These are phyloP conservation scores for Enteromius radiatus DNA, from an alignment of 2,797 vertebrate genomes.

Conservation along the genomic window DNA sequence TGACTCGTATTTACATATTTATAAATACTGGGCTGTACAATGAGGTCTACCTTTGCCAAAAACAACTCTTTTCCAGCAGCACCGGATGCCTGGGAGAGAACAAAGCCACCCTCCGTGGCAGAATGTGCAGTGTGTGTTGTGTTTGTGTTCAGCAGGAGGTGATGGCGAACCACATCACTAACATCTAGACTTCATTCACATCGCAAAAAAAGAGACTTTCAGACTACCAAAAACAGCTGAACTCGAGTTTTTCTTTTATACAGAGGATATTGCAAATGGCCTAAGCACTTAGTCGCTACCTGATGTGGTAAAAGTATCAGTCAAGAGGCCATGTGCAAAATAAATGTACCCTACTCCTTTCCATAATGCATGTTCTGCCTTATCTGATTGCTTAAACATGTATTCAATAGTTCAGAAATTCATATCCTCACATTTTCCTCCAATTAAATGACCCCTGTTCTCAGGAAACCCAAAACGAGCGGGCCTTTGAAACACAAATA, in stretches of 20 bases:
- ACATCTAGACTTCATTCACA: conserved; percentile 52
- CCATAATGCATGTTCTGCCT: conserved; percentile 12
- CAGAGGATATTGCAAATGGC: conserved; percentile 20
- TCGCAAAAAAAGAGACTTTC: conserved; percentile 38
- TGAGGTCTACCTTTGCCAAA: conserved; percentile 78
- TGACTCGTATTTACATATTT: conserved; percentile 83
- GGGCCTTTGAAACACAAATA: conserved; percentile 42
- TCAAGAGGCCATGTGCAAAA: conserved; percentile 26
- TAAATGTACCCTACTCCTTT: conserved; percentile 35
- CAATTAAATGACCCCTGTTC: conserved; percentile 31
- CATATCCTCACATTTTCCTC: conserved; percentile 31
- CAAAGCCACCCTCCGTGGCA: conserved; percentile 72
- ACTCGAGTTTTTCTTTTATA: conserved; percentile 8
- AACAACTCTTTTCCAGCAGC: conserved; percentile 76
- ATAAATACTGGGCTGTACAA: conserved; percentile 82
- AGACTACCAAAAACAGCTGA: conserved; percentile 29
- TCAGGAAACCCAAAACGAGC: conserved; percentile 41
- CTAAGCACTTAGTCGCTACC: conserved; percentile 16
- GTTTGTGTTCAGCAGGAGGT: conserved; percentile 56
- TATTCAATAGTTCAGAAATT: conserved; percentile 29
- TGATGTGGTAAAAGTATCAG: conserved; percentile 32
- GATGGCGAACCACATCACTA: conserved; percentile 54
- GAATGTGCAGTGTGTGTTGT: conserved; percentile 52
- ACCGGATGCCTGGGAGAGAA: conserved; percentile 75
- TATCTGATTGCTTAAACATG: conserved; percentile 44